Evolutionary conservation across 1,140 invertebrate species (phyloP).

Genomic region (Holcopasites calliopsidis): DNA sequence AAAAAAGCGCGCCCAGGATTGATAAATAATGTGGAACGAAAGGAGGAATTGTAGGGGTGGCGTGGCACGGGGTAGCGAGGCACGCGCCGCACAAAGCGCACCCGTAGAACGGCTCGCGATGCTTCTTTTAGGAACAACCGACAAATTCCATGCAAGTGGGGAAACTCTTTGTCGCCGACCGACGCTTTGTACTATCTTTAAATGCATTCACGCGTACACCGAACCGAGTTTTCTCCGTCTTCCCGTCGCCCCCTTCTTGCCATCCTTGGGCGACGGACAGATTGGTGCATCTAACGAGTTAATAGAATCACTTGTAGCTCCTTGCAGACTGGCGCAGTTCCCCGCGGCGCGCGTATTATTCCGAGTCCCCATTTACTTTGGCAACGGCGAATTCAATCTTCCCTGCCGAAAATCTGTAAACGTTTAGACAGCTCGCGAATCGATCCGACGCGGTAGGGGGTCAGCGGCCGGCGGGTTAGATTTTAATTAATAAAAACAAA

Average conservation of each 20-base stretch:
- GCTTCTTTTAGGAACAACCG: slow-evolving; percentile 47
- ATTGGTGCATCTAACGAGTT: slow-evolving; percentile 13
- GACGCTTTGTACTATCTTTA: slow-evolving; percentile 63
- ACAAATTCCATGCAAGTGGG: slow-evolving; percentile 53
- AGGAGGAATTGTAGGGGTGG: not conserved
- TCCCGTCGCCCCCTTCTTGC: not conserved
- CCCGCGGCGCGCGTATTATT: slow-evolving; percentile 5
- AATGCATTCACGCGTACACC: slow-evolving; percentile 48
- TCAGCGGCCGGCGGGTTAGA: not conserved
- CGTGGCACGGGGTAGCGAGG: not conserved
- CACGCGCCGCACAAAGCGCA: slow-evolving; percentile 7
- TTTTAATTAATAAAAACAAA: slow-evolving; percentile 63
- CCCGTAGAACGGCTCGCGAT: not conserved
- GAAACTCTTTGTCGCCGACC: slow-evolving; percentile 37
- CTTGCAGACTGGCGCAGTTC: not conserved
- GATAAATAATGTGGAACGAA: slow-evolving; percentile 39
- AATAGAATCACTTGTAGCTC: slow-evolving; percentile 29
- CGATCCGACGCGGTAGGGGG: slow-evolving; percentile 1
- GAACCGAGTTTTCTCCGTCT: slow-evolving; percentile 12
- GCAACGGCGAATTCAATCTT: slow-evolving; percentile 26
- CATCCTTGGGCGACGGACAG: not conserved
- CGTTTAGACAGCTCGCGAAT: slow-evolving; percentile 6
- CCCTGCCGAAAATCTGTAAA: slow-evolving; percentile 7
- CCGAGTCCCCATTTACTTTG: slow-evolving; percentile 6
- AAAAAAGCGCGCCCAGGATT: slow-evolving; percentile 15